Conservation (phyloP, 2,888 invertebrate genomes). For the Onchidella celtica region DNA sequence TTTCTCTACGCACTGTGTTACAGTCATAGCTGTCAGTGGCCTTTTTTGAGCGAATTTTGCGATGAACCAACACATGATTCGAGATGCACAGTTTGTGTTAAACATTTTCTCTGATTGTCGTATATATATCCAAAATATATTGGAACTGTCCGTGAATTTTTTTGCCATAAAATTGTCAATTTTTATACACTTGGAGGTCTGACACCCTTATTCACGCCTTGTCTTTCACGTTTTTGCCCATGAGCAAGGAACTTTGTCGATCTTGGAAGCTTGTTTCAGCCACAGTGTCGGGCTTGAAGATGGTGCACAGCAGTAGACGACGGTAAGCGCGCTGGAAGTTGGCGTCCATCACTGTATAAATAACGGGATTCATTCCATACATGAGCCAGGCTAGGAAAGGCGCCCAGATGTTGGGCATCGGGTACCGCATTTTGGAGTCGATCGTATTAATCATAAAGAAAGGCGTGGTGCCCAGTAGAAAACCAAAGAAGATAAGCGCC, state of each 20-base stretch:
- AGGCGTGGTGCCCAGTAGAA: conserved; percentile 70
- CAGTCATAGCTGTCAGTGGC: no score
- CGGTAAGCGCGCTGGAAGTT: conserved; percentile 71
- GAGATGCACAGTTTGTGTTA: no score
- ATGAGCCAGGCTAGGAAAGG: conserved; percentile 70
- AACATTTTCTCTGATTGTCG: no score
- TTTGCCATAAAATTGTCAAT: no score
- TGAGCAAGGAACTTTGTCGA: conserved; percentile 13
- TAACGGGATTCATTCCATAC: conserved; percentile 70
- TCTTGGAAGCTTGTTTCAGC: conserved; percentile 26
- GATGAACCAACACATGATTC: no score
- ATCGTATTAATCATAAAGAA: conserved; percentile 68
- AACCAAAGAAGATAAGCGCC: conserved; percentile 71
- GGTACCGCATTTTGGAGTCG: conserved; percentile 61
- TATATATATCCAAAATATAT: no score
- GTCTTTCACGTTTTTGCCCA: background rate
- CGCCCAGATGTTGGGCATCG: conserved; percentile 70
- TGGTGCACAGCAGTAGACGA: conserved; percentile 56
- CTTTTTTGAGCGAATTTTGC: no score
- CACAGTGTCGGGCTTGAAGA: conserved; percentile 30
- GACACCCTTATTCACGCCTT: background rate
- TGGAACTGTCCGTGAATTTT: no score
- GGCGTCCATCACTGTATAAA: conserved; percentile 72
- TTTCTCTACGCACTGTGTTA: no score
- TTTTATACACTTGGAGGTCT: no score